These are phyloP conservation scores for Maniola hyperantus DNA, from an alignment of 2,888 invertebrate species.

Conservation along the genomic window DNA sequence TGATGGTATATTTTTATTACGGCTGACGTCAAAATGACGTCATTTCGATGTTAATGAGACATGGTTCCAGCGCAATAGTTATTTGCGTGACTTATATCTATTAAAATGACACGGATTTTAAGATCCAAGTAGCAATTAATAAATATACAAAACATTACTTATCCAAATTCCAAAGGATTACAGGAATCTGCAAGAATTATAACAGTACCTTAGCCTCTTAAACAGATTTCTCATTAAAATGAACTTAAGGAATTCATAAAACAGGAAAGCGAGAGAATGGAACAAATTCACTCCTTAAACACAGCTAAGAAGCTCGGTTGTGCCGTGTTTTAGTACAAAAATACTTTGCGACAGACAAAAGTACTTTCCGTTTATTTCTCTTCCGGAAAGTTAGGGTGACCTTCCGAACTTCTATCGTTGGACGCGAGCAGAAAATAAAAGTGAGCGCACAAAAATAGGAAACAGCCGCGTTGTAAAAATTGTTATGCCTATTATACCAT, in stretches of 20 bases:
- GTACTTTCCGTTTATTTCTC: slow-evolving; percentile 44
- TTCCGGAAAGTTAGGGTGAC: slow-evolving; percentile 40
- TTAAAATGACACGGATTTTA: no score
- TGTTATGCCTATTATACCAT: not conserved
- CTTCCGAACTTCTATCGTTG: slow-evolving; percentile 2
- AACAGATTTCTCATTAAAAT: slow-evolving; percentile 15
- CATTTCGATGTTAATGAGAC: no score
- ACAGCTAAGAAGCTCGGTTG: slow-evolving; percentile 39
- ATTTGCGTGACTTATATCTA: no score
- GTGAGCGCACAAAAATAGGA: not conserved
- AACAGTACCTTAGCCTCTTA: not conserved
- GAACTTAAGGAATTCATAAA: slow-evolving; percentile 16
- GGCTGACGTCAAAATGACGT: no score
- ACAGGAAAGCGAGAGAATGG: slow-evolving; percentile 23
- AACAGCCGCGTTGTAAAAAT: not conserved
- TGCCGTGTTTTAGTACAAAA: slow-evolving; percentile 51
- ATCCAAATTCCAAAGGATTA: not conserved
- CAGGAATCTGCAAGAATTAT: not conserved
- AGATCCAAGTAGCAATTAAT: no score
- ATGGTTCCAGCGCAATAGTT: no score
- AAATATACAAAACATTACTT: not conserved
- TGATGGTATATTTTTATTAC: no score
- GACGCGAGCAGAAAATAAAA: slow-evolving; percentile 1
- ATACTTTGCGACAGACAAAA: slow-evolving; percentile 52
- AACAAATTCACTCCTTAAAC: slow-evolving; percentile 27